Base-by-base conservation (phyloP, 2,888 invertebrate species). In the Criorhina ranunculi region DNA sequence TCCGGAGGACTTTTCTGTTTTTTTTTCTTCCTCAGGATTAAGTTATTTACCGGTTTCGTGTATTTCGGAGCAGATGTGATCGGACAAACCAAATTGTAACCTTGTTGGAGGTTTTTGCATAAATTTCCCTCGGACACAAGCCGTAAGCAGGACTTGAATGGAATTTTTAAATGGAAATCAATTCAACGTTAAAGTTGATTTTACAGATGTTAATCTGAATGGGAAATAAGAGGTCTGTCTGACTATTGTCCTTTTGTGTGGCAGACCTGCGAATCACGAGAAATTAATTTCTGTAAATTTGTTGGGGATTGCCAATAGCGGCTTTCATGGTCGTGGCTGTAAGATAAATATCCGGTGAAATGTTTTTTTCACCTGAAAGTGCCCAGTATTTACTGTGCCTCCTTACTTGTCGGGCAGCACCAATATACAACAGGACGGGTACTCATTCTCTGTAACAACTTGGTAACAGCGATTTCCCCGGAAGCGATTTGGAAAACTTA, bases 21-120 rank as follows among this genome's bases (percentile, higher is more conserved):
- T 24, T 40, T 7, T 66, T 19, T 19, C 19, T 40, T 12, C 51
- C n/a, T 37, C 15, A 24, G 77, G 70, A 82, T 77, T 82, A 82
- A 64, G 59, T 77, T 64, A 70, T 70, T 81, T 70, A 69, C 49
- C 44, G 46, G 44, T 53, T 53, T 35, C 53, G 31, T 60, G 57
- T 59, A 53, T 33, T 15, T 37, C 35, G 51, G 46, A 37, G 64
- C 42, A 42, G 57, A 69, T 69, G 76, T 75, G 76, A 49, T 49
- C 35, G 12, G 51, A 66, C 40, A 19, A 12, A 59, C 15, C 49
- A 40, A n/a, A 67, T 51, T 59, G 53, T 11, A 59, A 33, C 49
- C 15, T 12, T 49, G 37, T 5, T 33, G 29, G 44, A 15, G 53
- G 53, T 44, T 66, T n/a, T 73, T 80, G 67, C 60, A 70, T 76